Conservation (phyloP, 1,140 invertebrate genomes). For the Dendroctonus valens region DNA sequence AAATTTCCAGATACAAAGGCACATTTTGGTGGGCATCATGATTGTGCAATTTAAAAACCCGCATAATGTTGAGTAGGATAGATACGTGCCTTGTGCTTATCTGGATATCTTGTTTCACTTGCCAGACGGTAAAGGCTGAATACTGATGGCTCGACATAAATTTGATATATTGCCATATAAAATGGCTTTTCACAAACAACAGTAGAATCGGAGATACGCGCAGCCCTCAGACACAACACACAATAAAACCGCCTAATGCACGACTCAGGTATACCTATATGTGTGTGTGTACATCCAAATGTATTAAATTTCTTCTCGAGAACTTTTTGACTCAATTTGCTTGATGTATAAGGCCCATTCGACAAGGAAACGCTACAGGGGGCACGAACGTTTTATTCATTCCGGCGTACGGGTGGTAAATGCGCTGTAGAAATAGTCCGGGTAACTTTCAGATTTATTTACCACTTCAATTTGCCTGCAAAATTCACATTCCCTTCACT, state of each 20-base stretch:
- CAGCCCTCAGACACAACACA: conserved; percentile 18
- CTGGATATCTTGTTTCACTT: conserved; percentile 15
- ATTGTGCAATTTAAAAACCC: no score
- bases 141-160: conserved; percentile 25
- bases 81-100: not conserved
- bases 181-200: conserved; percentile 25
- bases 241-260: conserved; percentile 18
- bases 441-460: no score
- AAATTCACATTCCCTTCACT: no score
- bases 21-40: no score
- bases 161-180: conserved; percentile 28
- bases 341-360: conserved; percentile 5
- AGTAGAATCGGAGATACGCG: conserved; percentile 19
- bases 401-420: no score
- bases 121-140: conserved; percentile 6
- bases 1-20: no score
- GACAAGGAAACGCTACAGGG: no score
- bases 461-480: no score
- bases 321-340: conserved; percentile 23
- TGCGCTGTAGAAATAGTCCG: no score
- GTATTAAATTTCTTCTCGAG: conserved; percentile 15
- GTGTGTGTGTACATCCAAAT: conserved; percentile 15
- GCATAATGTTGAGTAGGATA: not conserved
- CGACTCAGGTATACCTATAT: conserved; percentile 16
- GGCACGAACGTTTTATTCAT: no score